These are phyloP conservation scores for Cryptoblepharus egeriae DNA, from an alignment of 2,797 vertebrate species.

Conservation along the genomic window DNA sequence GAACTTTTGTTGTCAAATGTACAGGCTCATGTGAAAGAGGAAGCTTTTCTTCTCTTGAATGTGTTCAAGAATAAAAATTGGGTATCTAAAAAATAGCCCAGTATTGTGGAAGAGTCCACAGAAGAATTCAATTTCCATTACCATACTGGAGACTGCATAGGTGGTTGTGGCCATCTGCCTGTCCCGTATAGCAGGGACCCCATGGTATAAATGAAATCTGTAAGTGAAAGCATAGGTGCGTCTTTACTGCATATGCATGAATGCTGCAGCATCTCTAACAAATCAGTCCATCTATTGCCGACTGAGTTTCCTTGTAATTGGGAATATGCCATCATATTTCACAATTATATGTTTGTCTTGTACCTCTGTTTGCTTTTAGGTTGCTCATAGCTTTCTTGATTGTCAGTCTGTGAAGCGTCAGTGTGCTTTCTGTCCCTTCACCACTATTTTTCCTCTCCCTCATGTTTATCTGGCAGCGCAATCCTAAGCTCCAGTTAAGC, in stretches of 20 bases:
- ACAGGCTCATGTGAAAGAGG: background rate
- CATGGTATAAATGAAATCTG: no score
- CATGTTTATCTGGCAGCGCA: no score
- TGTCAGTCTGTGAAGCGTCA: no score
- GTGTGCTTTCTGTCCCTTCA: no score
- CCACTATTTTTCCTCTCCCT: no score
- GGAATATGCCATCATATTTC: no score
- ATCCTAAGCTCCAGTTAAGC: no score
- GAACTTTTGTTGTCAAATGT: background rate
- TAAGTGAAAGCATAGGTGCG: no score
- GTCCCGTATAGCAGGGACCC: background rate
- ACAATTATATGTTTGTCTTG: no score
- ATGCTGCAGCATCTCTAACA: background rate
- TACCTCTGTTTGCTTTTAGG: no score
- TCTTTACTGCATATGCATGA: background rate
- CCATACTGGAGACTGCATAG: background rate
- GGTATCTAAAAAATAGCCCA: background rate
- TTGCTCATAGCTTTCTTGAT: no score
- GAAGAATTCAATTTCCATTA: background rate
- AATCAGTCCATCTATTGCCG: background rate
- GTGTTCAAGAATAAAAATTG: background rate
- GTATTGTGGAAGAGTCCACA: background rate
- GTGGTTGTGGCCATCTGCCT: background rate
- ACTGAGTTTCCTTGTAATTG: background rate
- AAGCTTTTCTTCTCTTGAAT: slow-evolving; percentile 1